These are phyloP conservation scores for Tricholauxania praeusta DNA, from an alignment of 2,888 invertebrate species.

Conservation along the genomic window DNA sequence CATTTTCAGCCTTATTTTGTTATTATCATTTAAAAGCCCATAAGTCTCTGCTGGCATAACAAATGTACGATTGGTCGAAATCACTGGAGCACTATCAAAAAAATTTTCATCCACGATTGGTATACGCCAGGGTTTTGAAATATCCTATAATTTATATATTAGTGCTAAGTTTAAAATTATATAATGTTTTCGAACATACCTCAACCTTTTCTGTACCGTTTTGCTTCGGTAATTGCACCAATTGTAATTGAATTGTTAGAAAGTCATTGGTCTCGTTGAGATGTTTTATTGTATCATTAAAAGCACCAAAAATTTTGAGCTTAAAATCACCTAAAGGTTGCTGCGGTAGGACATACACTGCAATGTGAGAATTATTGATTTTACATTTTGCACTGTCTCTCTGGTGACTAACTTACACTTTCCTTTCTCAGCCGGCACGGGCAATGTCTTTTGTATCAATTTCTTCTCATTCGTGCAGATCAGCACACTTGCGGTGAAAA, in stretches of 20 bases:
- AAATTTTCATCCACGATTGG: constrained; percentile 72
- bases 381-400: background rate
- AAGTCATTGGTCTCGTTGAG: constrained; percentile 51
- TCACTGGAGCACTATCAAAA: constrained; percentile 73
- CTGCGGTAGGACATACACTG: constrained; percentile 53
- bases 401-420: constrained; percentile 54
- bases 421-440: constrained; percentile 59
- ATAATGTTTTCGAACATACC: too few relatives aligned
- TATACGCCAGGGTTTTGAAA: constrained; percentile 72
- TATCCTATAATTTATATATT: constrained; percentile 42
- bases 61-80: constrained; percentile 67
- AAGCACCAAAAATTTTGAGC: constrained; percentile 57
- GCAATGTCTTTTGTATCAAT: constrained; percentile 61
- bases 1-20: constrained; percentile 56
- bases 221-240: constrained; percentile 5
- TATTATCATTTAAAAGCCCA: constrained; percentile 51
- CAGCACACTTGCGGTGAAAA: constrained; percentile 58
- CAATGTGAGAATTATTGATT: background rate
- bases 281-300: constrained; percentile 48
- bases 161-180: background rate
- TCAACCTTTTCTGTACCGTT: background rate
- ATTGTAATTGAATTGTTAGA: constrained; percentile 60
- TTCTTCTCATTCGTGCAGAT: constrained; percentile 63
- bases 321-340: constrained; percentile 63
- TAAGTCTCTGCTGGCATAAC: constrained; percentile 59